phyloP scores from a whole-genome alignment of 1,140 invertebrate species.

The Pteromalus puparum region DNA sequence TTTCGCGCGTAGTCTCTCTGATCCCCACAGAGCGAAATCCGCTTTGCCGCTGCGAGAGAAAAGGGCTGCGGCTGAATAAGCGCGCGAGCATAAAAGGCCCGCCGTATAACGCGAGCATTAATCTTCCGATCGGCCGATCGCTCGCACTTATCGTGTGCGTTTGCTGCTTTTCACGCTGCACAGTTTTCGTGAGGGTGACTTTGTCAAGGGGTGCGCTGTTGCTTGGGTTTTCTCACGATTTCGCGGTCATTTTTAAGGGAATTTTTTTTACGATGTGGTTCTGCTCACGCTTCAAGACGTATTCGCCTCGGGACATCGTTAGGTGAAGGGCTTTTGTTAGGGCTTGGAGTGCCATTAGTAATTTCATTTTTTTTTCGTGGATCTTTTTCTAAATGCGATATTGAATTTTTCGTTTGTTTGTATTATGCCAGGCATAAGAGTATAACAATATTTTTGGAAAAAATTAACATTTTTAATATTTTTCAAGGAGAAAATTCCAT shows the following conservation, averaged over 20 bases:
- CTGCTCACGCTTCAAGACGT: not conserved
- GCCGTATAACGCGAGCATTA: conserved; percentile 10
- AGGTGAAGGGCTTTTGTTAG: not conserved
- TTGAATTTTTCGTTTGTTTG: too few species aligned
- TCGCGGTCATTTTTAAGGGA: not conserved
- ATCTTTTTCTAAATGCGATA: too few species aligned
- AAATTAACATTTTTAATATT: too few species aligned
- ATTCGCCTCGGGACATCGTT: not conserved
- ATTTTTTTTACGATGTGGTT: not conserved
- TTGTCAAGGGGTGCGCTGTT: not conserved
- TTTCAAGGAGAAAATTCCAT: too few species aligned
- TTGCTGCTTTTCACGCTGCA: not conserved
- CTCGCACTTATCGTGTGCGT: conserved; percentile 19
- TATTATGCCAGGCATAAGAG: too few species aligned
- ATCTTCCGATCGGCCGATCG: conserved; percentile 25
- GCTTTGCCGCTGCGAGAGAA: not conserved
- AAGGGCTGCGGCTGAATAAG: too few species aligned
- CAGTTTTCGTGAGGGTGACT: not conserved
- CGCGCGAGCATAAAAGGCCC: not conserved
- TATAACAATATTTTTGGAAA: too few species aligned
- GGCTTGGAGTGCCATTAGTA: too few species aligned
- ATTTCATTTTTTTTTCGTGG: too few species aligned
- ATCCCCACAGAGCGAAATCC: not conserved
- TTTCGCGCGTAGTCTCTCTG: not conserved
- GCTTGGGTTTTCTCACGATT: conserved; percentile 17